phyloP scores from a whole-genome alignment of 2,113 vertebrate species.

The Synodontis membranacea region DNA sequence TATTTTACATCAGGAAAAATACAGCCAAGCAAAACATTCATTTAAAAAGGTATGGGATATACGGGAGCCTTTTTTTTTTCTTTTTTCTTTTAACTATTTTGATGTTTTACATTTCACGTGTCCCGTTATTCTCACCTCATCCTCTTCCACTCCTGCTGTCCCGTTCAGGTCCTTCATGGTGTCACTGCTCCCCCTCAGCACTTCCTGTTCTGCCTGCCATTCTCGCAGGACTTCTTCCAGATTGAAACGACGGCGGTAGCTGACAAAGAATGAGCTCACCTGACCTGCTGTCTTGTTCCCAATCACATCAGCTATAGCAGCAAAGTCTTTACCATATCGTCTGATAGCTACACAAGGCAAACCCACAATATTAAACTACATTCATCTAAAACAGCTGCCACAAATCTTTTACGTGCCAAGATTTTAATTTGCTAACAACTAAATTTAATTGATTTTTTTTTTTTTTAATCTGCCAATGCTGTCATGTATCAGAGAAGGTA shows the following conservation, averaged over 20 bases:
- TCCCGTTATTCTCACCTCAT: constrained; percentile 73
- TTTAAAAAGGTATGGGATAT: not conserved
- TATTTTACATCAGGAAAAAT: not conserved
- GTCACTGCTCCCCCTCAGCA: constrained; percentile 64
- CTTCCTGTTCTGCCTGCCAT: constrained; percentile 87
- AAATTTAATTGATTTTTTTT: not conserved
- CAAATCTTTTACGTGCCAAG: not conserved
- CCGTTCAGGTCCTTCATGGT: constrained; percentile 58
- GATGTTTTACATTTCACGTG: not conserved
- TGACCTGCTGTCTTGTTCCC: constrained; percentile 86
- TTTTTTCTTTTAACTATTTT: not conserved
- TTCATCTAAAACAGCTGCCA: not conserved
- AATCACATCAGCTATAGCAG: constrained; percentile 86
- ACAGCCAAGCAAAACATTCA: not conserved
- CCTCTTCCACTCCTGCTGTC: constrained; percentile 59
- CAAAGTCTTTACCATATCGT: constrained; percentile 85
- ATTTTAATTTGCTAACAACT: not conserved
- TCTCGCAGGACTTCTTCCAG: constrained; percentile 89
- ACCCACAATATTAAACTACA: not conserved
- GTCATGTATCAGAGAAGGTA: not conserved
- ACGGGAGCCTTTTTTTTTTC: not conserved
- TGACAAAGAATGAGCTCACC: constrained; percentile 88
- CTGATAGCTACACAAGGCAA: constrained; percentile 75
- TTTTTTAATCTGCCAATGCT: not conserved
- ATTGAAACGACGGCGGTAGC: constrained; percentile 88